Evolutionary conservation across 2,888 invertebrate genomes (phyloP), one percentile per base, ranked within the genome.

Genomic region (Auanema sp.): DNA sequence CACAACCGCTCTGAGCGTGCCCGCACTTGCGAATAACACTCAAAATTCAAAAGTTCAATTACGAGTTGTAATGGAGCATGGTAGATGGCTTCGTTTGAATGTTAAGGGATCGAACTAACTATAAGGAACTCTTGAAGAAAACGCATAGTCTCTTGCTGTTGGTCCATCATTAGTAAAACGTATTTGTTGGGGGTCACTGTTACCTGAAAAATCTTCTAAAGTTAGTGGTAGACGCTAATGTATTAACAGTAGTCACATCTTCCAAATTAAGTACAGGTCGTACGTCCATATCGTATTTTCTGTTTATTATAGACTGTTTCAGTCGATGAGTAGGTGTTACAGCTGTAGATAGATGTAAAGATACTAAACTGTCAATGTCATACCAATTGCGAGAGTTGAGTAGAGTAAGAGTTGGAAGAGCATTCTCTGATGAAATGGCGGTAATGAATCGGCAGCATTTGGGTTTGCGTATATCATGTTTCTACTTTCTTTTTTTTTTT

Each of bases 101-200:
- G n/a, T 16, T 3, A 33, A 33, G 33, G 33, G 33, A 33, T 33
- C n/a, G 52, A 16, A 16, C 18, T 47, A n/a, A 73, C 73, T 63
- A 72, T 54, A 42, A 73, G 44, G 42, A 76, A 76, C 41, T 76
- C 76, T 51, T 72, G 64, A 0, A 68, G 64, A 55, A 69, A 76
- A 25, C 65, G 65, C n/a, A 76, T 73, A 1, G 76, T 73, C 55
- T 76, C 76, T 24, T 72, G 69, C n/a, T 68, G 69, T 56, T 76
- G 76, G 59, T 76, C 73, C 75, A 75, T 75, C 5, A 65, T 49
- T 0, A 75, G 60, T 1, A 75, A 53, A 18, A 71, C 65, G 54
- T 72, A 75, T 3, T 65, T 61, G 51, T 75, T 72, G 10, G 75
- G 75, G 40, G 68, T 67, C 6, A 75, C 62, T 0, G 65, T 69